A percentile compares a stretch with the other conserved stretches of the same genome.
Evolutionary conservation across 2,797 vertebrate species (phyloP).

Genomic region (Gephyroberyx darwinii): DNA sequence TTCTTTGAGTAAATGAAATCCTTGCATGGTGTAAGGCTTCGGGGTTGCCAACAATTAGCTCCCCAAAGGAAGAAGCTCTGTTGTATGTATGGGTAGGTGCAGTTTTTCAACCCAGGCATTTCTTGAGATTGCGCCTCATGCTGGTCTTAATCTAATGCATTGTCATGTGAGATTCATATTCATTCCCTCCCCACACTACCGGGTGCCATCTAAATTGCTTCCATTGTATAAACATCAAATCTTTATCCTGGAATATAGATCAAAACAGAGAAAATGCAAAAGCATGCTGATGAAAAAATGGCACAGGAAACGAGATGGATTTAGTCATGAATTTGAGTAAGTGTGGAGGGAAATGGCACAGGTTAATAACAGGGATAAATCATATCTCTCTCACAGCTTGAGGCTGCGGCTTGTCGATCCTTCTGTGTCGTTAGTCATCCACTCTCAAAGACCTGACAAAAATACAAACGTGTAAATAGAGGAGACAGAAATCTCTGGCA

Average conservation of each 20-base stretch:
- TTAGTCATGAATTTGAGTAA: slow-evolving; percentile 71
- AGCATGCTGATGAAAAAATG: slow-evolving; percentile 40
- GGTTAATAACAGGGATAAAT: slow-evolving; percentile 79
- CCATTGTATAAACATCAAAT: slow-evolving; percentile 69
- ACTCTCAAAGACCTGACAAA: slow-evolving; percentile 71
- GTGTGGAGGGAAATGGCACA: slow-evolving; percentile 66
- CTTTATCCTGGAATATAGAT: slow-evolving; percentile 65
- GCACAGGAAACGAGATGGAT: slow-evolving; percentile 52
- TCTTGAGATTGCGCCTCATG: slow-evolving; percentile 29
- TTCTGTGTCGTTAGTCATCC: slow-evolving; percentile 70
- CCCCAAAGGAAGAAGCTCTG: too few relatives aligned
- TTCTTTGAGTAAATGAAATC: slow-evolving; percentile 24
- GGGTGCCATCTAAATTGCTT: slow-evolving; percentile 50
- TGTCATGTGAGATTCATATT: slow-evolving; percentile 63
- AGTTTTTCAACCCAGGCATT: slow-evolving; percentile 37
- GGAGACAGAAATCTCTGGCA: slow-evolving; percentile 60
- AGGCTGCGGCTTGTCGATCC: slow-evolving; percentile 70
- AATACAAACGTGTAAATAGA: slow-evolving; percentile 71
- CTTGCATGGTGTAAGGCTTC: slow-evolving; percentile 16
- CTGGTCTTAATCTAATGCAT: slow-evolving; percentile 67
- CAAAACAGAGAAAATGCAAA: slow-evolving; percentile 49
- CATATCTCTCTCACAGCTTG: slow-evolving; percentile 66
- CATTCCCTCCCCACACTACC: slow-evolving; percentile 25
- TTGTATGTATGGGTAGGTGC: slow-evolving; percentile 6
- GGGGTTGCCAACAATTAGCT: slow-evolving; percentile 10